These are phyloP conservation scores for Prenolepis imparis DNA, from an alignment of 2,888 invertebrate genomes.

Conservation along the genomic window DNA sequence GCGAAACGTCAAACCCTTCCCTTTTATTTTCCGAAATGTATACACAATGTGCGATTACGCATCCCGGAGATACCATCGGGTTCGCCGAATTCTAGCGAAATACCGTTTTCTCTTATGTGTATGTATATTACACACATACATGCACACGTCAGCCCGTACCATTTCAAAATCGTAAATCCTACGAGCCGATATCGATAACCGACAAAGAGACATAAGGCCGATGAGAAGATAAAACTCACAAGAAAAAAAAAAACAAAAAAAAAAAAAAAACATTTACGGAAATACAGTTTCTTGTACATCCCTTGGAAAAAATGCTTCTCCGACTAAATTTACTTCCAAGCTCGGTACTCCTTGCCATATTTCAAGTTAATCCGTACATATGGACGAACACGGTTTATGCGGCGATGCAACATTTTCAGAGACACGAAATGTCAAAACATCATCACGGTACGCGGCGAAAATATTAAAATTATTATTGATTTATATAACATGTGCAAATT, in stretches of 20 bases:
- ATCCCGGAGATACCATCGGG: background rate
- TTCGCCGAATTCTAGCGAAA: background rate
- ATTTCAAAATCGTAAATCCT: conserved; percentile 42
- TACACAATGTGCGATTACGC: background rate
- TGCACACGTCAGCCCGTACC: conserved; percentile 32
- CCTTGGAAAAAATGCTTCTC: background rate
- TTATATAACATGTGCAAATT: conserved; percentile 1
- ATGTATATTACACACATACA: background rate
- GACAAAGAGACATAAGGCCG: conserved; percentile 19
- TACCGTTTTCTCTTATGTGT: background rate
- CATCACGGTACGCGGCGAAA: background rate
- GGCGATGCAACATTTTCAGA: conserved; percentile 12
- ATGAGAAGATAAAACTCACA: background rate
- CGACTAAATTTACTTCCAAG: conserved; percentile 14
- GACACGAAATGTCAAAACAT: conserved; percentile 8
- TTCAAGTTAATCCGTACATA: background rate
- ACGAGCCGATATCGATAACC: conserved; percentile 44
- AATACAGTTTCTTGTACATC: conserved; percentile 4
- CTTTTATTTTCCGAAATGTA: conserved; percentile 21
- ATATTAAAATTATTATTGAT: conserved; percentile 39
- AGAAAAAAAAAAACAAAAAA: background rate
- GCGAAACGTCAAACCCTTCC: background rate
- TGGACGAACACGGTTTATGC: background rate
- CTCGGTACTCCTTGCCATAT: background rate
- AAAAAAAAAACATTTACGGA: background rate